Evolutionary conservation across 2,888 invertebrate species (phyloP).

Genomic region (Acanthosepion esculentum): DNA sequence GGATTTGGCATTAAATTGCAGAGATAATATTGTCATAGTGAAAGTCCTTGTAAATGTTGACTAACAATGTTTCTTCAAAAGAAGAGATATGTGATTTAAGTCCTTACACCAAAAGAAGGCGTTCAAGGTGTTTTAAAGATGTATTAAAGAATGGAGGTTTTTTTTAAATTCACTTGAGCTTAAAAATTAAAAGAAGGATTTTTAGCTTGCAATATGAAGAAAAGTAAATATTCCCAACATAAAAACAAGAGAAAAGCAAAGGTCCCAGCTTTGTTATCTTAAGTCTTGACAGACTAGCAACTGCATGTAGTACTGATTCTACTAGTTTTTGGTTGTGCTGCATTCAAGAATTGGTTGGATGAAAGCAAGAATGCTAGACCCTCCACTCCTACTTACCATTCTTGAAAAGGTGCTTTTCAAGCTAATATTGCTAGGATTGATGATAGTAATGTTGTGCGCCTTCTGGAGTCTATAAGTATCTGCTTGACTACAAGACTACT

Average conservation of each 20-base stretch:
- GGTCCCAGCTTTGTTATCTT: slow-evolving; percentile 15
- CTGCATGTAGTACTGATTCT: not conserved
- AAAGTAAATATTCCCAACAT: not conserved
- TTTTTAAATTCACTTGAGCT: not conserved
- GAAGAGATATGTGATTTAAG: not conserved
- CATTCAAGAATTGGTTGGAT: slow-evolving; percentile 33
- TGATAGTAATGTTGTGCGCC: not conserved
- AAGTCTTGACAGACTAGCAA: not conserved
- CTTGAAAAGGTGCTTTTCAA: not conserved
- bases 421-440: not conserved
- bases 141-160: not conserved
- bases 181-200: not conserved
- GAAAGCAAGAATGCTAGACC: not conserved
- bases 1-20: not conserved
- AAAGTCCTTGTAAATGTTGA: not conserved
- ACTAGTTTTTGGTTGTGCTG: not conserved
- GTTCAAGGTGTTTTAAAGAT: not conserved
- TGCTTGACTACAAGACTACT: not conserved
- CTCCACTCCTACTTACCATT: slow-evolving; percentile 13
- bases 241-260: not conserved
- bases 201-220: not conserved
- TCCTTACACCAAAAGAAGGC: too few relatives aligned
- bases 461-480: not conserved
- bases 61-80: not conserved
- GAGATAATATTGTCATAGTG: not conserved